These are phyloP conservation scores for Pseudochaenichthys georgianus DNA, from an alignment of 2,797 vertebrate species.

Conservation along the genomic window DNA sequence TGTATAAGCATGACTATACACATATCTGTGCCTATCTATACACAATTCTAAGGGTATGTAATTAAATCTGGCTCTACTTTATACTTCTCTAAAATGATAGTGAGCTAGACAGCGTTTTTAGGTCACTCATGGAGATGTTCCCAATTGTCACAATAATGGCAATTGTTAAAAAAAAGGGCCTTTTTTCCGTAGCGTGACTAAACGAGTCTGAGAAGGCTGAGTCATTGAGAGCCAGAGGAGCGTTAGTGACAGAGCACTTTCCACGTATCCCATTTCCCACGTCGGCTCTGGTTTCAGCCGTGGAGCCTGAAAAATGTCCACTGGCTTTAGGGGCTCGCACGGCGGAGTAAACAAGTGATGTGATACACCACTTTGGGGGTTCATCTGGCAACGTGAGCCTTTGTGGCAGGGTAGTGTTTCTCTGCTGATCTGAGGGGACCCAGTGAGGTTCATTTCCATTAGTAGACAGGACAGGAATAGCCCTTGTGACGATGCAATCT, in stretches of 20 bases:
- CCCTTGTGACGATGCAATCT: slow-evolving; percentile 43
- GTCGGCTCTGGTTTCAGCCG: slow-evolving; percentile 64
- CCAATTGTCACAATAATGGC: no score
- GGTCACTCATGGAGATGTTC: no score
- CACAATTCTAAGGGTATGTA: no score
- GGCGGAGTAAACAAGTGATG: slow-evolving; percentile 71
- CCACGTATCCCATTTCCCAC: slow-evolving; percentile 53
- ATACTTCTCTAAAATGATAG: no score
- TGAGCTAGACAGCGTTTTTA: no score
- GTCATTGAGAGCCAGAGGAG: slow-evolving; percentile 55
- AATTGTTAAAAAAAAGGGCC: no score
- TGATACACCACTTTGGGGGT: slow-evolving; percentile 37
- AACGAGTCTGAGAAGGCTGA: slow-evolving; percentile 32
- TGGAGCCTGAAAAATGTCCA: slow-evolving; percentile 33
- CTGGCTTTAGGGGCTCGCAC: slow-evolving; percentile 13
- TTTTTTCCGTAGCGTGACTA: not conserved
- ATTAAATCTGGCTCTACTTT: no score
- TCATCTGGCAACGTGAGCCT: slow-evolving; percentile 51
- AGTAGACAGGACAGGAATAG: slow-evolving; percentile 80
- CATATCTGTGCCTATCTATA: no score
- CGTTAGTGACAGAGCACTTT: slow-evolving; percentile 66
- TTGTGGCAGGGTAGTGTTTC: slow-evolving; percentile 66
- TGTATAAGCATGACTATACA: no score
- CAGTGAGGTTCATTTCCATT: slow-evolving; percentile 52
- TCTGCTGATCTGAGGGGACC: slow-evolving; percentile 54